A percentile compares a stretch with the other conserved stretches of the same genome.
These are phyloP conservation scores for Apodemia mormo DNA, from an alignment of 2,888 invertebrate genomes.

Conservation along the genomic window DNA sequence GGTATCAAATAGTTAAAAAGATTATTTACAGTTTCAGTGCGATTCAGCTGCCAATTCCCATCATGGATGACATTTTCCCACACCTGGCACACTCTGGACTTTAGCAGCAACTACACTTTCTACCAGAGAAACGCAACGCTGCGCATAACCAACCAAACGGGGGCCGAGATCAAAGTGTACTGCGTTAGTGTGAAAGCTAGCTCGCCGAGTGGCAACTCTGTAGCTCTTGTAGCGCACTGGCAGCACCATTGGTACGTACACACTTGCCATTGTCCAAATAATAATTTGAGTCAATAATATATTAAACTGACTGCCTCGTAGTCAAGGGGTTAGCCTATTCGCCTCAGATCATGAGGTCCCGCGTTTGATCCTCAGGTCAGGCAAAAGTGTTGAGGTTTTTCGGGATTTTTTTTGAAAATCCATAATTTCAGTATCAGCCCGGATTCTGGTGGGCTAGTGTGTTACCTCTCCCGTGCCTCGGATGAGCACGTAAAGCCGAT, in stretches of 20 bases:
- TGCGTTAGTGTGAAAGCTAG: constrained; percentile 84
- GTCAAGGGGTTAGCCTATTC: too few relatives aligned
- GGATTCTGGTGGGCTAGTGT: too few relatives aligned
- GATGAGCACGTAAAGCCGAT: too few relatives aligned
- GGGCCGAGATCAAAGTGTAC: constrained; percentile 84
- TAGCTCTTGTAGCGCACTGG: constrained; percentile 80
- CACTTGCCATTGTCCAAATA: too few relatives aligned
- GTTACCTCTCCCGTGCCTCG: too few relatives aligned
- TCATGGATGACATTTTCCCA: constrained; percentile 91
- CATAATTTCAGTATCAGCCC: too few relatives aligned
- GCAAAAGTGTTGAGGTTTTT: too few relatives aligned
- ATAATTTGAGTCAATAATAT: too few relatives aligned
- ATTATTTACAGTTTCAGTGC: constrained; percentile 82
- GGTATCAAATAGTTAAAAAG: background rate
- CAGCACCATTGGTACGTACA: constrained; percentile 73
- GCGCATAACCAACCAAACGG: constrained; percentile 84
- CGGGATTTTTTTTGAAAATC: too few relatives aligned
- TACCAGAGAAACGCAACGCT: constrained; percentile 90
- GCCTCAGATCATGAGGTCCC: too few relatives aligned
- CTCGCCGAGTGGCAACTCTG: constrained; percentile 75
- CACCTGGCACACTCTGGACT: constrained; percentile 95
- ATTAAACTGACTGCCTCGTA: too few relatives aligned
- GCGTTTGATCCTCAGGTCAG: too few relatives aligned
- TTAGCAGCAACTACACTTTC: constrained; percentile 92
- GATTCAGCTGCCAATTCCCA: constrained; percentile 92